phyloP scores from a whole-genome alignment of 2,113 vertebrate genomes.

The Eclectus roratus region DNA sequence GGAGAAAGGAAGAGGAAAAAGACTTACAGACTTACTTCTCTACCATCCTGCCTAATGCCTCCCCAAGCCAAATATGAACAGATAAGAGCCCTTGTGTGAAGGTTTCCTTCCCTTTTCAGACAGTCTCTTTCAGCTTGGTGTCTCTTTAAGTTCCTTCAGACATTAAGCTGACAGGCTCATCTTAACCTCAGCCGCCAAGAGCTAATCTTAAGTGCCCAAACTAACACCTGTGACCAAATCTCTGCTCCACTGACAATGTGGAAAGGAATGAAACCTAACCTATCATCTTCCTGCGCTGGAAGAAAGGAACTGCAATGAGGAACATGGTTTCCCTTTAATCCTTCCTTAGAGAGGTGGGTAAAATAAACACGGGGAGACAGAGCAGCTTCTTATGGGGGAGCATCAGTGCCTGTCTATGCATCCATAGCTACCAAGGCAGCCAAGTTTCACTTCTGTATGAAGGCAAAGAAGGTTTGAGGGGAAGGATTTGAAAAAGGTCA shows the following conservation, averaged over 20 bases:
- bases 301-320: neutral
- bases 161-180: neutral
- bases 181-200: neutral
- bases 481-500: constrained; percentile 13
- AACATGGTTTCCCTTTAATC: neutral
- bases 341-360: accelerated
- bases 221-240: neutral
- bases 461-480: neutral
- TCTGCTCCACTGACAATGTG: neutral
- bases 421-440: neutral
- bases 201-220: neutral
- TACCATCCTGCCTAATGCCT: accelerated
- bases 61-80: neutral
- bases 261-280: neutral
- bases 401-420: neutral
- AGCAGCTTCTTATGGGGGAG: neutral
- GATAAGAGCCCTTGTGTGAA: neutral
- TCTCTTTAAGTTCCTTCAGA: neutral
- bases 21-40: neutral
- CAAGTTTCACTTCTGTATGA: neutral
- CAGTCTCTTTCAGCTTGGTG: neutral
- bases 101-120: neutral
- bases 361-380: neutral
- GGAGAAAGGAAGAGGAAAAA: neutral
- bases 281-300: neutral